A percentile compares a stretch with the other conserved stretches of the same genome.
phyloP scores from a whole-genome alignment of 1,140 invertebrate species.

The Solenopsis invicta region DNA sequence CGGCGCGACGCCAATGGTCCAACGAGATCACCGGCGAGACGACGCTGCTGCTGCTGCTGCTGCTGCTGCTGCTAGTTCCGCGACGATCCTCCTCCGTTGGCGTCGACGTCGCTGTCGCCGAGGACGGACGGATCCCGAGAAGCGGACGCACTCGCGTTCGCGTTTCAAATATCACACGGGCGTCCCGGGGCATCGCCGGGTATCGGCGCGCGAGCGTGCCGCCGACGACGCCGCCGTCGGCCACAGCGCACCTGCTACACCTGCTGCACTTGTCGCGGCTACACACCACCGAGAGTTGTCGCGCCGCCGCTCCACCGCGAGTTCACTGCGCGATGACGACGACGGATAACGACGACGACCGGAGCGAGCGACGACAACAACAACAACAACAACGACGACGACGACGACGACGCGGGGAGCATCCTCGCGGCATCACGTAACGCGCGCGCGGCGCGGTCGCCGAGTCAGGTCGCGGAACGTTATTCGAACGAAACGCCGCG shows the following conservation, averaged over 20 bases:
- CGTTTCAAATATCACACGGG: too few species aligned
- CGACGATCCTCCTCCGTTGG: not conserved
- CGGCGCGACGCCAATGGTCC: constrained; percentile 39
- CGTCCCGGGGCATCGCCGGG: too few species aligned
- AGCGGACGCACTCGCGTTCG: not conserved
- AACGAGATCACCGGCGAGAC: constrained; percentile 31
- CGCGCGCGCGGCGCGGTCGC: too few species aligned
- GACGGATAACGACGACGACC: too few species aligned
- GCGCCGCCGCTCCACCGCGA: too few species aligned
- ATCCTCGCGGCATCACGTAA: too few species aligned
- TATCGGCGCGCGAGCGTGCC: too few species aligned
- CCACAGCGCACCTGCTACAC: constrained; percentile 82
- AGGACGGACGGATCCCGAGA: not conserved
- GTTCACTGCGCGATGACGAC: not conserved
- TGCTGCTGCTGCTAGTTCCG: not conserved
- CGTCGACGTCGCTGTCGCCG: not conserved
- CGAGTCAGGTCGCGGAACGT: too few species aligned
- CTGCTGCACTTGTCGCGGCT: constrained; percentile 71
- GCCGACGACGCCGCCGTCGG: constrained; percentile 40
- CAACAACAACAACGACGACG: too few species aligned
- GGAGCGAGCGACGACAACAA: too few species aligned
- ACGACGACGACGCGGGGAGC: too few species aligned
- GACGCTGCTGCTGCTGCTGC: not conserved
- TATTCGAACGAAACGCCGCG: too few species aligned
- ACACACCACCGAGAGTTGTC: constrained; percentile 48